Conservation (phyloP, 2,797 vertebrate genomes). For the Gymnodraco acuticeps region DNA sequence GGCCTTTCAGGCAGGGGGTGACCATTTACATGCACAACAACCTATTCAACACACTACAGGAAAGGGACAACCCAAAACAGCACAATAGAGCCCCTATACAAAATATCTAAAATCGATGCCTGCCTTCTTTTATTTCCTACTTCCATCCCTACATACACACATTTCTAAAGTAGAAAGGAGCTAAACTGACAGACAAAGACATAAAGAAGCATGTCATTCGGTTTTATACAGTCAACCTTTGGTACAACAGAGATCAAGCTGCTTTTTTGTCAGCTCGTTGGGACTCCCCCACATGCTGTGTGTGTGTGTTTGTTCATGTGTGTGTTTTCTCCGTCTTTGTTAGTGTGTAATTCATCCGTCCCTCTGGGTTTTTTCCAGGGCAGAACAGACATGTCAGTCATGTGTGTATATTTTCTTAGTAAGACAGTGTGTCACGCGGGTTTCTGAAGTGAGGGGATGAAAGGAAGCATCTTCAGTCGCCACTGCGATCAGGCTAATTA, state of each 20-base stretch:
- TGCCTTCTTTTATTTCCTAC: background rate
- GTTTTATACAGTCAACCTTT: constrained; percentile 29
- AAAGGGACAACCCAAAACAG: too few relatives aligned
- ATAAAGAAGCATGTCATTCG: constrained; percentile 6
- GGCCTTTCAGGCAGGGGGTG: too few relatives aligned
- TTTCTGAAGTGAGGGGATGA: constrained; percentile 84
- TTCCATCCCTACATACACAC: background rate
- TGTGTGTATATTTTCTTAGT: constrained; percentile 55
- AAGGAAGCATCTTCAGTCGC: constrained; percentile 84
- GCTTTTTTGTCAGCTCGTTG: constrained; percentile 51
- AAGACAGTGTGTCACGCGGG: constrained; percentile 70
- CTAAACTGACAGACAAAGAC: background rate
- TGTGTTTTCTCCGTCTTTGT: constrained; percentile 26
- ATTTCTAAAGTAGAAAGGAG: background rate
- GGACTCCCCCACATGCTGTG: constrained; percentile 38
- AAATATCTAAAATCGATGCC: background rate
- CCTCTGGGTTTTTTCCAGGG: constrained; percentile 24
- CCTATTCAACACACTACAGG: too few relatives aligned
- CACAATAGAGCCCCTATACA: too few relatives aligned
- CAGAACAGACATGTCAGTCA: constrained; percentile 46
- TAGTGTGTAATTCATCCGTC: constrained; percentile 39
- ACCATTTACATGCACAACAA: too few relatives aligned
- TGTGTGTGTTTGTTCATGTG: background rate
- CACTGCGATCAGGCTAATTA: constrained; percentile 86
- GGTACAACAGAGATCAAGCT: constrained; percentile 43